Evolutionary conservation across 1,140 invertebrate species (phyloP).

Genomic region (Rhopalosiphum padi): DNA sequence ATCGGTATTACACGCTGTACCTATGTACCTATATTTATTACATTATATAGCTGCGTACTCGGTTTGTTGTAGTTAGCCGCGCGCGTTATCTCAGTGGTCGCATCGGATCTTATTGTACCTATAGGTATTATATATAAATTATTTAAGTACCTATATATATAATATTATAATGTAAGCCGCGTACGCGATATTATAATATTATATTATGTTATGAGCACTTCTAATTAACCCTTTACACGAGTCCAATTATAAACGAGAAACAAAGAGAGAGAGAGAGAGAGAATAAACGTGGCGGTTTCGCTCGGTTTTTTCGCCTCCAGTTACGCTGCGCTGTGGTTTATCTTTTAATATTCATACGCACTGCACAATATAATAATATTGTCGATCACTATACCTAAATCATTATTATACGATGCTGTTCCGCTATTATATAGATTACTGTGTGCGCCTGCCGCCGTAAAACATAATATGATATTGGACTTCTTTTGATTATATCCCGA

Average conservation of each 20-base stretch:
- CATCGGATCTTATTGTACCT: background rate
- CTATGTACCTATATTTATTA: background rate
- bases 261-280: background rate
- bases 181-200: background rate
- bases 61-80: background rate
- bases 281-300: background rate
- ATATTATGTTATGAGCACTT: background rate
- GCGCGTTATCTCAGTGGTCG: background rate
- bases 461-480: background rate
- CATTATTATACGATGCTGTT: background rate
- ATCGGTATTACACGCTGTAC: background rate
- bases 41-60: background rate
- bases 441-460: background rate
- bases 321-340: background rate
- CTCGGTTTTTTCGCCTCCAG: background rate
- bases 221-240: constrained; percentile 19
- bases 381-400: background rate
- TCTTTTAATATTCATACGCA: background rate
- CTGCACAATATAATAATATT: background rate
- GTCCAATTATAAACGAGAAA: background rate
- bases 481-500: background rate
- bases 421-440: background rate
- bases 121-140: background rate
- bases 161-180: background rate
- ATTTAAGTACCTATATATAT: background rate